Base-by-base conservation (phyloP, 2,888 invertebrate species). In the Orchesella flavescens region DNA sequence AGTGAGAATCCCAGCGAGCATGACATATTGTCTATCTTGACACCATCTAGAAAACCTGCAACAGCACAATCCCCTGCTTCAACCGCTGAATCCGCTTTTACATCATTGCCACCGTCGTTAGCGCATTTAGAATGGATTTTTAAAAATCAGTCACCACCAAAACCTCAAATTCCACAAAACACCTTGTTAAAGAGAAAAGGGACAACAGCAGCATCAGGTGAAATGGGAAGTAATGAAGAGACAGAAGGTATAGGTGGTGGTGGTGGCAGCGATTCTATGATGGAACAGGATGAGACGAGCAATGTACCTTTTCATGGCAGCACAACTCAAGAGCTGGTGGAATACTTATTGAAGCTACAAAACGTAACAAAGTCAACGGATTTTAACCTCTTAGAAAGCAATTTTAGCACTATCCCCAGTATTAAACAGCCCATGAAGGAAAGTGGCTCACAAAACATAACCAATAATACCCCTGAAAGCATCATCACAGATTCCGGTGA, bases 51-150 rank as follows among this genome's bases (percentile, higher is more conserved):
- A 77, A 81, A 73, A n/a, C 81, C 80, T 59, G 21, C 55, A 61
- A 53, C 75, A 19, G 13, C 77, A 9, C 7, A 61, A 44, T n/a
- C 44, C 15, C 19, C 71, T 23, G 19, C 2, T 13, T 1, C 69
- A 65, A 15, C 24, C 0, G 61, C 76, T 9, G 34, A 34, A 34
- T 9, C 17, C 43, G 21, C 65, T 44, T 46, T 19, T 15, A 43
- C 74, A 19, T 46, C 78, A 21, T 15, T 88, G 7, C 87, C 88
- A 7, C 85, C 86, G 17, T 83, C 86, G 21, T 61, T 88, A 17
- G 75, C 86, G 23, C 88, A 87, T 76, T 77, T 88, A 15, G 84
- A 85, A 59, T 88, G 88, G 88, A 86, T 88, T 43, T 86, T 88
- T 23, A 86, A 87, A 21, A 86, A 87, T 77, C 80, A 88, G 34